These are phyloP conservation scores for Tenthredo mesomela DNA, from an alignment of 2,888 invertebrate genomes.

Conservation along the genomic window DNA sequence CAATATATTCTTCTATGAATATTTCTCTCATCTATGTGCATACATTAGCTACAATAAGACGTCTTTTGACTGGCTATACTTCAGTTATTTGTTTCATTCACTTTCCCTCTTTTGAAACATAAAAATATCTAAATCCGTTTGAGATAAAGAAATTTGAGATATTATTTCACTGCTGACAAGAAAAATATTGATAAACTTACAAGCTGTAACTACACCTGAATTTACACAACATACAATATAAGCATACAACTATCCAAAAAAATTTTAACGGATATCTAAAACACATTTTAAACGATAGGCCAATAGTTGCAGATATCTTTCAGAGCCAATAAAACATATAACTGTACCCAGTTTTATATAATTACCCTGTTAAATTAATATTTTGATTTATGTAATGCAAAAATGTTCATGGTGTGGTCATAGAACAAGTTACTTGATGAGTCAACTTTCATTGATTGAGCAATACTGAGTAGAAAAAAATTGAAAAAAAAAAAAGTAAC, in stretches of 20 bases:
- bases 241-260: conserved; percentile 32
- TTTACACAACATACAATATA: conserved; percentile 30
- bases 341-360: background rate
- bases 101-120: conserved; percentile 4
- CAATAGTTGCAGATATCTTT: conserved; percentile 24
- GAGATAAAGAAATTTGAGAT: background rate
- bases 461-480: background rate
- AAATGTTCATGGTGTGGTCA: background rate
- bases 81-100: conserved; percentile 38
- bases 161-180: background rate
- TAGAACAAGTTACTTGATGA: background rate
- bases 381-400: background rate
- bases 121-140: conserved; percentile 18
- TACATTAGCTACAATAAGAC: conserved; percentile 13
- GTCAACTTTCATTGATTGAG: background rate
- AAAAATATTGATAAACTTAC: conserved; percentile 21
- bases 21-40: conserved; percentile 20
- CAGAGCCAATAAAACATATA: background rate
- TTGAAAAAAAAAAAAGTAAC: background rate
- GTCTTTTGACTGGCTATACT: background rate
- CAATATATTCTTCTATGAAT: background rate
- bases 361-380: background rate
- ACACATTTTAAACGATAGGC: conserved; percentile 8
- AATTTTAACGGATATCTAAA: conserved; percentile 19
- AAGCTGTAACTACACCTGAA: conserved; percentile 33